phyloP scores from a whole-genome alignment of 1,140 invertebrate species.

The Diploscapter pachys region DNA sequence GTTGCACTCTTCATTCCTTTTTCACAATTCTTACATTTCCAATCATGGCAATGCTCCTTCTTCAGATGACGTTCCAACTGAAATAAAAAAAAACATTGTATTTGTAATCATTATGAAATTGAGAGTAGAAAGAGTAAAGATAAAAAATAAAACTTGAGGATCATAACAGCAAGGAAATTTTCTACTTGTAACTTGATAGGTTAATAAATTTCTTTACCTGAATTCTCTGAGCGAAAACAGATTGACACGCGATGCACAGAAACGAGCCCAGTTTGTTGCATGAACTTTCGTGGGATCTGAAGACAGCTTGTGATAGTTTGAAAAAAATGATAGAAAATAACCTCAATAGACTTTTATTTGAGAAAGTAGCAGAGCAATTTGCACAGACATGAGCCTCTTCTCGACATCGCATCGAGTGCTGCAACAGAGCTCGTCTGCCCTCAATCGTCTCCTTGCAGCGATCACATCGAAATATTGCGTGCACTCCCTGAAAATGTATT shows the following conservation, averaged over 20 bases:
- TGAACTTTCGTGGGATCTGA: background rate
- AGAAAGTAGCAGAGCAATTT: background rate
- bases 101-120: background rate
- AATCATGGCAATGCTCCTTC: background rate
- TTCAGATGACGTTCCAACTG: slow-evolving; percentile 26
- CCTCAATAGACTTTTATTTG: background rate
- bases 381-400: background rate
- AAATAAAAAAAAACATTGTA: slow-evolving; percentile 2
- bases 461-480: slow-evolving; percentile 11
- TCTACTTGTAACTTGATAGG: too few species aligned
- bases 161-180: too few species aligned
- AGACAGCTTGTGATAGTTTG: background rate
- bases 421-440: background rate
- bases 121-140: too few species aligned
- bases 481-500: background rate
- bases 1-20: background rate
- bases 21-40: slow-evolving; percentile 10
- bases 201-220: slow-evolving; percentile 5
- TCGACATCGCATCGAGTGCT: slow-evolving; percentile 11
- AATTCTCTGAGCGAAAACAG: slow-evolving; percentile 13
- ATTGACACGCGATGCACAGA: slow-evolving; percentile 6
- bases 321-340: background rate
- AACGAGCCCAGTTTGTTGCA: slow-evolving; percentile 6
- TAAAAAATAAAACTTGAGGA: too few species aligned
- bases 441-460: background rate